phyloP scores from a whole-genome alignment of 2,797 vertebrate species.

The Acanthis flammea region DNA sequence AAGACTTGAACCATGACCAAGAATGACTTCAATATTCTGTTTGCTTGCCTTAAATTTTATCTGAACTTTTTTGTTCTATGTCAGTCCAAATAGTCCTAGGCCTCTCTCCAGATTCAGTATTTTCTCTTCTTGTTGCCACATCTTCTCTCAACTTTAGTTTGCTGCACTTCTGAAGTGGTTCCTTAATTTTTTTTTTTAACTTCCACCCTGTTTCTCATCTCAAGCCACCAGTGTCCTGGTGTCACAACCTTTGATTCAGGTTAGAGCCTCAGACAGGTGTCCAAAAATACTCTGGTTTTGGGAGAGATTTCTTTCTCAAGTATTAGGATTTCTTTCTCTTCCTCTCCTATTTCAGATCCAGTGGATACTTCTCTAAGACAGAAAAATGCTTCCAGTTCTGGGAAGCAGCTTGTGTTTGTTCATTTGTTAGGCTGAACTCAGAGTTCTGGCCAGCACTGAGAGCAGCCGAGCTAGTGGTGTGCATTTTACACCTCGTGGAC shows the following conservation, averaged over 20 bases:
- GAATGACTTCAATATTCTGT: neutral
- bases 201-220: neutral
- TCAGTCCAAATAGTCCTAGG: neutral
- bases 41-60: slow-evolving; percentile 19
- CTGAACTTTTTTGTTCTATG: neutral
- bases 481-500: fast-evolving
- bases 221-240: neutral
- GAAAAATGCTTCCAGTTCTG: neutral
- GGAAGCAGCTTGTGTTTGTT: neutral
- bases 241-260: neutral
- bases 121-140: neutral
- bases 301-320: neutral
- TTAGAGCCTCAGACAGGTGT: neutral
- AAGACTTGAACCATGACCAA: neutral
- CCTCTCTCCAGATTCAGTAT: neutral
- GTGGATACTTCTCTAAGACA: neutral
- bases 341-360: neutral
- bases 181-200: neutral
- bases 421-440: neutral
- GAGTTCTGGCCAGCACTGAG: neutral
- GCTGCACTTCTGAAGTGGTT: neutral
- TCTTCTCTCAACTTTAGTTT: neutral
- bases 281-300: neutral
- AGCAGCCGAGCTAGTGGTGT: neutral
- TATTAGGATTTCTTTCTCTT: neutral